These are phyloP conservation scores for Sclerurus mexicanus DNA, from an alignment of 2,113 vertebrate species.

Conservation along the genomic window DNA sequence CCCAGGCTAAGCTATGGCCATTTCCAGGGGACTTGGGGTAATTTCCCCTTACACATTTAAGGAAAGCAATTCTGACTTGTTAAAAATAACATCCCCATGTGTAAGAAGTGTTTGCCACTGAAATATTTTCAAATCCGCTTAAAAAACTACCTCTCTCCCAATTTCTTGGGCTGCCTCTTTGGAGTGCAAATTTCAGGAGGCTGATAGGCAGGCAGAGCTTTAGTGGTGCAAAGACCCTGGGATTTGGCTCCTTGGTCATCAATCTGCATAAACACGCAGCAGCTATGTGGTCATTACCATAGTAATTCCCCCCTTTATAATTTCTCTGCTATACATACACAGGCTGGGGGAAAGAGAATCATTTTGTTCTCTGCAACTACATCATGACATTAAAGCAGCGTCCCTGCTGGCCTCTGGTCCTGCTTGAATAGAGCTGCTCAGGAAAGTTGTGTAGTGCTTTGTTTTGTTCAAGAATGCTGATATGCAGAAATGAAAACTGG, in stretches of 20 bases:
- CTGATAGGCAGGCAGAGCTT: not conserved
- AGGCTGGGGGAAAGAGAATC: not conserved
- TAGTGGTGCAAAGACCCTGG: not conserved
- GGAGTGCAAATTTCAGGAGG: not conserved
- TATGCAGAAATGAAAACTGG: constrained; percentile 4
- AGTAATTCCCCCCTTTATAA: not conserved
- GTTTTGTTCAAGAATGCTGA: not conserved
- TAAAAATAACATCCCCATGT: not conserved
- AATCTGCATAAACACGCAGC: constrained; percentile 7
- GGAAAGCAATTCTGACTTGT: not conserved
- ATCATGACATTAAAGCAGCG: constrained; percentile 5
- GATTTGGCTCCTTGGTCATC: not conserved
- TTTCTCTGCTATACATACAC: not conserved
- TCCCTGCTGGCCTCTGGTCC: constrained; percentile 21
- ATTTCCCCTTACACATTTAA: not conserved
- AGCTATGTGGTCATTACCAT: constrained; percentile 39
- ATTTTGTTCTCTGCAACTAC: constrained; percentile 30
- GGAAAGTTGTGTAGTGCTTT: constrained; percentile 45
- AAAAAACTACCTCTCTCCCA: not conserved
- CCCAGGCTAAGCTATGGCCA: not conserved
- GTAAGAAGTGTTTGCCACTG: not conserved
- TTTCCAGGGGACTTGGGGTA: not conserved
- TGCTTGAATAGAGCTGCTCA: constrained; percentile 47
- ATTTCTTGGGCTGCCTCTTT: not conserved
- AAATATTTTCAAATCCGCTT: not conserved